These are phyloP conservation scores for Arctopsyche grandis DNA, from an alignment of 1,140 invertebrate genomes.

Conservation along the genomic window DNA sequence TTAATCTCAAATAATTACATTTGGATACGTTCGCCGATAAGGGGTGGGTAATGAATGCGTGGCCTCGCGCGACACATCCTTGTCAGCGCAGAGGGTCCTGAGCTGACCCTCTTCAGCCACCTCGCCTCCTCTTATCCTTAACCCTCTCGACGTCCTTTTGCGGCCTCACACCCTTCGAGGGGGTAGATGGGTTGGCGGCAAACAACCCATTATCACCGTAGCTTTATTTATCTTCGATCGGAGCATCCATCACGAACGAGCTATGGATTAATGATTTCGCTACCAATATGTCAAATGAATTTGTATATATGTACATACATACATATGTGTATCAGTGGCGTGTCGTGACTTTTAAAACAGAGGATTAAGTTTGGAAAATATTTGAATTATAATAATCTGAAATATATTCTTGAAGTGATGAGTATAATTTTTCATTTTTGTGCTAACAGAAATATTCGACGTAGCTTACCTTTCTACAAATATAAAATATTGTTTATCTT, in stretches of 20 bases:
- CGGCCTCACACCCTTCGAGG: conserved; percentile 19
- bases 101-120: conserved; percentile 51
- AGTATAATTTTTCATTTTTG: too few relatives aligned
- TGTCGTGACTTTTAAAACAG: too few relatives aligned
- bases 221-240: conserved; percentile 37
- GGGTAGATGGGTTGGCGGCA: neutral
- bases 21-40: conserved; percentile 44
- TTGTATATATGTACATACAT: too few relatives aligned
- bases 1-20: conserved; percentile 49
- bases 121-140: neutral
- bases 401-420: too few relatives aligned
- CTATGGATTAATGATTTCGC: neutral
- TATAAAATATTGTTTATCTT: too few relatives aligned
- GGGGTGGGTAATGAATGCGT: conserved; percentile 52
- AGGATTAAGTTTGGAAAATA: too few relatives aligned
- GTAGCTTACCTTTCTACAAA: too few relatives aligned
- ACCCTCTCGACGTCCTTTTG: conserved; percentile 16
- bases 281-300: too few relatives aligned
- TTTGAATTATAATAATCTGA: too few relatives aligned
- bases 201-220: conserved; percentile 38
- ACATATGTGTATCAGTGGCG: too few relatives aligned
- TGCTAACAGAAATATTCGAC: too few relatives aligned
- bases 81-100: conserved; percentile 38
- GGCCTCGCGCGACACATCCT: conserved; percentile 49
- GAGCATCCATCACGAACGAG: neutral